Evolutionary conservation across 2,797 vertebrate species (phyloP), one percentile per base, ranked within the genome.

Genomic region (Neostethus bicornis): DNA sequence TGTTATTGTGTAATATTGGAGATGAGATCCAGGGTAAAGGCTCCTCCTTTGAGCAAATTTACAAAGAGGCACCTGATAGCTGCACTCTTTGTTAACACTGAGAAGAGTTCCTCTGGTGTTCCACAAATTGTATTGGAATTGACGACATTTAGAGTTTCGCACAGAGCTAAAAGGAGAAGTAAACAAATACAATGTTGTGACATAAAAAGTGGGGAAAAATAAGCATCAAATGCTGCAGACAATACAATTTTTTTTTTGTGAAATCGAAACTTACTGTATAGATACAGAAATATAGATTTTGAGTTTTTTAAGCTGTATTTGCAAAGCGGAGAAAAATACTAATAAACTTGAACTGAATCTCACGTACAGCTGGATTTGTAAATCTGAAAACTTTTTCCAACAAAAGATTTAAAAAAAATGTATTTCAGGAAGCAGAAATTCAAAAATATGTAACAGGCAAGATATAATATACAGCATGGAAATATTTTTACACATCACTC

Each of bases 1-100:
- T 85, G 59, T 76, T 35, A 69, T 46, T 52, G 66, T 57, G 67
- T 73, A 71, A 75, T 66, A 66, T 38, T 68, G 51, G 51, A 69
- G 74, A 85, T 51, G 66, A 52, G 57, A 83, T 74, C 57, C 64
- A 67, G 72, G 69, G 58, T 53, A 81, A 79, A 80, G 64, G 53
- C 53, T 59, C 65, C 41, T 77, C 53, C 59, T 75, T 65, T 62
- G 63, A 59, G 45, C 44, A 64, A 14, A 77, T 83, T 79, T 75
- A 58, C 75, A 72, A 77, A 81, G 61, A 75, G 70, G 80, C 59
- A 88, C 73, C 73, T 35, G 67, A 81, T 80, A 72, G 69, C 77
- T 70, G 46, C 45, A 41, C 25, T 50, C 53, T 78, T 86, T 84
- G 83, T 85, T 77, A 67, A 48, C 37, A 61, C 51, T 11, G 48